Evolutionary conservation across 2,797 vertebrate genomes (phyloP).

Genomic region (Danio jaintianensis): DNA sequence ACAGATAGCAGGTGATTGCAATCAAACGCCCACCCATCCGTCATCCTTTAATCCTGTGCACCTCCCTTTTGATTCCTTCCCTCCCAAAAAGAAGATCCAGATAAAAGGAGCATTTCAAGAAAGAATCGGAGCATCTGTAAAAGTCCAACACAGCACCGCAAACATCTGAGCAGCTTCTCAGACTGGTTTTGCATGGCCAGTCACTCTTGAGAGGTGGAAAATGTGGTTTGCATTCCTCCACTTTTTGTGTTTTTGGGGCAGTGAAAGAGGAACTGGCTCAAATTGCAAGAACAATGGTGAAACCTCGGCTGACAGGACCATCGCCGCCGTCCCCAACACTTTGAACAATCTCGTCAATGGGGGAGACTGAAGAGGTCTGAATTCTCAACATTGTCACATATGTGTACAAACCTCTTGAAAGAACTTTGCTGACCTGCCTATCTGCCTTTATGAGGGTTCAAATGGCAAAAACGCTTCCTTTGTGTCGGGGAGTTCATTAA

Average conservation of each 20-base stretch:
- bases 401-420: slow-evolving; percentile 99
- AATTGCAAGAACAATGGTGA: slow-evolving; percentile 85
- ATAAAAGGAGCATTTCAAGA: not conserved
- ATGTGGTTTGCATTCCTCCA: slow-evolving; percentile 88
- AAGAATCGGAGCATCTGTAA: not conserved
- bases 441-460: slow-evolving; percentile 97
- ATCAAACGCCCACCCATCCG: slow-evolving; percentile 41
- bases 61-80: slow-evolving; percentile 42
- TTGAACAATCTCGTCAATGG: slow-evolving; percentile 97
- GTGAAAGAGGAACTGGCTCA: slow-evolving; percentile 85
- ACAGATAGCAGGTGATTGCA: slow-evolving; percentile 59
- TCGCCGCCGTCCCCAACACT: slow-evolving; percentile 92
- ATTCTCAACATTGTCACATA: slow-evolving; percentile 95
- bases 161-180: slow-evolving; percentile 57
- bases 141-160: slow-evolving; percentile 21
- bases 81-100: slow-evolving; percentile 20
- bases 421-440: slow-evolving; percentile 96
- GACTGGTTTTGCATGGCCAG: slow-evolving; percentile 64
- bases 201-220: slow-evolving; percentile 75
- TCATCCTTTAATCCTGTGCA: slow-evolving; percentile 41
- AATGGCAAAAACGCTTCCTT: slow-evolving; percentile 95
- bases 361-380: slow-evolving; percentile 87
- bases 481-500: slow-evolving; percentile 99
- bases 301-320: slow-evolving; percentile 92
- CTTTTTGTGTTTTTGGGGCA: slow-evolving; percentile 83